Conservation (phyloP, 2,888 invertebrate species). For the Hirtodrosophila trivittata region DNA sequence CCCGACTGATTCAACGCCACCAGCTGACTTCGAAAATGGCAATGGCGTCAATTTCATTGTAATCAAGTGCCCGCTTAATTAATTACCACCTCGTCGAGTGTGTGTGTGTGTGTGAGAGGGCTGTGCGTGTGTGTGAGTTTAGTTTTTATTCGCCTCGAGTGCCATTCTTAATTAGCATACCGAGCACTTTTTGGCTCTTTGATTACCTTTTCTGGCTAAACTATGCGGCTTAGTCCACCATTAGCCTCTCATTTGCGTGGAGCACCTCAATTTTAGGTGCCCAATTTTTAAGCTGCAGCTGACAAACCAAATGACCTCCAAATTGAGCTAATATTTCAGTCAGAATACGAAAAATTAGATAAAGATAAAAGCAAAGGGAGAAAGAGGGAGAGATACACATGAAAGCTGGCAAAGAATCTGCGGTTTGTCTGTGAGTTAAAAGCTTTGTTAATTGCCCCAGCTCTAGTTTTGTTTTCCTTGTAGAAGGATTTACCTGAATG, state of each 20-base stretch:
- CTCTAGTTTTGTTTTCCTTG: too few species aligned
- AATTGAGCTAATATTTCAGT: slow-evolving; percentile 16
- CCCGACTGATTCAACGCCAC: not conserved
- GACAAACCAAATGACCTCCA: not conserved
- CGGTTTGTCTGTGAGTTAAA: too few species aligned
- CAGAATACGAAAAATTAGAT: not conserved
- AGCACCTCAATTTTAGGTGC: slow-evolving; percentile 5
- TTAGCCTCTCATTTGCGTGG: slow-evolving; percentile 49
- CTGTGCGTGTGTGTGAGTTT: slow-evolving; percentile 7
- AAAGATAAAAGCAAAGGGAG: too few species aligned
- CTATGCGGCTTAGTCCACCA: slow-evolving; percentile 45
- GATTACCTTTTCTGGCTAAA: slow-evolving; percentile 17
- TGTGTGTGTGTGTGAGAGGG: slow-evolving; percentile 10
- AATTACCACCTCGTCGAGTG: slow-evolving; percentile 48
- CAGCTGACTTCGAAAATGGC: slow-evolving; percentile 27
- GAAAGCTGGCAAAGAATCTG: too few species aligned
- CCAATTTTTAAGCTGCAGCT: slow-evolving; percentile 4
- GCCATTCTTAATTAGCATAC: slow-evolving; percentile 50
- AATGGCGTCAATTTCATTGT: slow-evolving; percentile 75
- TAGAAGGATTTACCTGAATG: too few species aligned
- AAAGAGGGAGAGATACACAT: too few species aligned
- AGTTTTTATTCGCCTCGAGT: slow-evolving; percentile 20
- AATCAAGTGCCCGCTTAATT: slow-evolving; percentile 74
- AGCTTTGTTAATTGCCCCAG: too few species aligned
- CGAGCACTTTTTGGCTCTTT: slow-evolving; percentile 13